Evolutionary conservation across 2,888 invertebrate species (phyloP).

Genomic region (Ornithoptera alexandrae): DNA sequence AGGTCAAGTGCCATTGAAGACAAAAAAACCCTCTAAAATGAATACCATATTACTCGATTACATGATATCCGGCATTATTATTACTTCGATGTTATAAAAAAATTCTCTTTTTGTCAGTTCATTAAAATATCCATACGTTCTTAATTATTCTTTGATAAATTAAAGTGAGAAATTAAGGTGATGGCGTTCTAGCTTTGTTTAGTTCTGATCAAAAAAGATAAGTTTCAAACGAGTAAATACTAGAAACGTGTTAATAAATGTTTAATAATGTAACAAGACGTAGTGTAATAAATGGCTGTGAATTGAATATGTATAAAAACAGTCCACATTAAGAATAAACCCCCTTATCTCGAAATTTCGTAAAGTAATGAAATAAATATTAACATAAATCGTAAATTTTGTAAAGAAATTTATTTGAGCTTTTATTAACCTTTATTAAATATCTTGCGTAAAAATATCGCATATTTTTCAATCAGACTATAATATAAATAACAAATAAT

Average conservation of each 20-base stretch:
- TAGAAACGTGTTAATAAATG: not conserved
- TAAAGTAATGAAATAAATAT: slow-evolving; percentile 7
- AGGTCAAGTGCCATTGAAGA: too few species aligned
- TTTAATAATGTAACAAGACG: slow-evolving; percentile 36
- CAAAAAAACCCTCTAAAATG: too few species aligned
- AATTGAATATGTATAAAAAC: slow-evolving; percentile 54
- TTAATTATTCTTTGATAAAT: too few species aligned
- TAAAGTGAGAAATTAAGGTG: too few species aligned
- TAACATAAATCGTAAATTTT: slow-evolving; percentile 13
- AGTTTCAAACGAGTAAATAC: too few species aligned
- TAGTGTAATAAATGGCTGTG: slow-evolving; percentile 74
- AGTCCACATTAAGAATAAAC: slow-evolving; percentile 53
- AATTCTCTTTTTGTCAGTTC: not conserved
- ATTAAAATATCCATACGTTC: not conserved
- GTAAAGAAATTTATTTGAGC: not conserved
- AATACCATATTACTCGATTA: too few species aligned
- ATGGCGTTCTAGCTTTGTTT: not conserved
- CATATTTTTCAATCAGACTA: too few species aligned
- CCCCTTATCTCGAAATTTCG: slow-evolving; percentile 41
- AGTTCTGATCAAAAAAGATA: not conserved
- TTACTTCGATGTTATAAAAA: not conserved
- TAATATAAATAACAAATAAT: too few species aligned
- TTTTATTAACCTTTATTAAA: too few species aligned
- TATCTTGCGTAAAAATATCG: too few species aligned
- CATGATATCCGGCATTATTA: not conserved